A percentile compares a stretch with the other conserved stretches of the same genome.
Evolutionary conservation across 2,113 vertebrate genomes (phyloP).

Genomic region (Raphicerus campestris): DNA sequence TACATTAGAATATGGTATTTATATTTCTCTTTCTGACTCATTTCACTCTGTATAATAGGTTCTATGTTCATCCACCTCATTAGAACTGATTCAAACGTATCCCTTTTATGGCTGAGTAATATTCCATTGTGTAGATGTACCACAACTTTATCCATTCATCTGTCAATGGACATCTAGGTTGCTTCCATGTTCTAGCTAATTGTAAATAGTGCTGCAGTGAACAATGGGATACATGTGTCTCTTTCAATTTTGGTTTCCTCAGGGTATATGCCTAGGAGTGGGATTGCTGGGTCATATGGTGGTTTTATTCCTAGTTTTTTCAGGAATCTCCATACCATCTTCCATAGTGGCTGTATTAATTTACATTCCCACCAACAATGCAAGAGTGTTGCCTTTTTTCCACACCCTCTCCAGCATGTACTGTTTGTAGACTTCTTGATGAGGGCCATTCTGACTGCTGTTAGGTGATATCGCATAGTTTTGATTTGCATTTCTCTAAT

Average conservation of each 20-base stretch:
- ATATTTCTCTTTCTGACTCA: no score
- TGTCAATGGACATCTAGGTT: no score
- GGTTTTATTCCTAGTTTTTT: background rate
- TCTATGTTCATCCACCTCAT: no score
- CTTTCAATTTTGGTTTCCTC: background rate
- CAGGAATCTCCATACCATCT: background rate
- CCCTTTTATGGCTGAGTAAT: no score
- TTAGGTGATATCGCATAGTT: background rate
- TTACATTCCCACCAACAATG: background rate
- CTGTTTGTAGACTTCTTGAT: background rate
- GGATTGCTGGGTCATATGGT: background rate
- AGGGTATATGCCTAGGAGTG: background rate
- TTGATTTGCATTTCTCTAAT: background rate
- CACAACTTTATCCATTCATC: no score
- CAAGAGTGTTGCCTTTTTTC: background rate
- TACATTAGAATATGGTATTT: no score
- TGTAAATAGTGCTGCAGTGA: background rate
- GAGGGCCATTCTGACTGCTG: background rate
- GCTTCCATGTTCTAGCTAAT: no score
- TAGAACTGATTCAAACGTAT: no score
- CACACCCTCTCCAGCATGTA: background rate
- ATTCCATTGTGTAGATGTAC: no score
- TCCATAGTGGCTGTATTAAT: background rate
- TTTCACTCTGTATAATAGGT: no score
- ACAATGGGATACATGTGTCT: background rate